Evolutionary conservation across 2,888 invertebrate species (phyloP), one percentile per base, ranked within the genome.

Genomic region (Holacanthella duospinosa): DNA sequence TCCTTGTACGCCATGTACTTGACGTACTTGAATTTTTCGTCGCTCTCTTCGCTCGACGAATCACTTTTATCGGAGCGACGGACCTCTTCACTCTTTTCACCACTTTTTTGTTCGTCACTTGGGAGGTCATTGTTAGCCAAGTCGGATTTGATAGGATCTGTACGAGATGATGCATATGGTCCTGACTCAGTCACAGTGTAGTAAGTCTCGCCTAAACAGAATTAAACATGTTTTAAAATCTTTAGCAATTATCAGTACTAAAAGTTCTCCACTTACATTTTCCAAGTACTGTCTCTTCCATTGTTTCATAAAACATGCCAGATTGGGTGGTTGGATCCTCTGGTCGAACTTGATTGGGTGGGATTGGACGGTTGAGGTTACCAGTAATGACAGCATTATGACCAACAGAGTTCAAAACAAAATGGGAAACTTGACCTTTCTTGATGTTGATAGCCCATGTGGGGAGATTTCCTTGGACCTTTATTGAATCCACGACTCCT

Each of bases 371-470:
- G 29, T 59, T 36, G n/a, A 59, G 21, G 25, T 59, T 59, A 4
- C 59, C 59, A 4, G 19, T 25, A 19, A 71, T 59, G 6, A 65
- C 29, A 48, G 48, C 59, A 21, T 68, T 66, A 62, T 61, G 28
- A 26, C 69, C 70, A 53, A 62, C 64, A 36, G 71, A 61, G 65
- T 71, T 67, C 24, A 70, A 19, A 43, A 64, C 68, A 64, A 69
- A 69, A 44, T 36, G 36, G 16, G 19, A n/a, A 9, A 48, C 21
- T 48, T 48, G 48, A 48, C 19, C 48, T 64, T 75, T 75, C 74
- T 79, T 79, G 66, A 78, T 74, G 74, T 79, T 78, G 60, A 77
- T 71, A 21, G 77, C 76, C 74, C 75, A 77, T 19, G 70, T 66
- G 1, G 77, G 76, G 25, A 78, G 77, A 53, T 72, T 72, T 2